phyloP scores from a whole-genome alignment of 2,888 invertebrate species.

The Caenorhabditis zanzibari region DNA sequence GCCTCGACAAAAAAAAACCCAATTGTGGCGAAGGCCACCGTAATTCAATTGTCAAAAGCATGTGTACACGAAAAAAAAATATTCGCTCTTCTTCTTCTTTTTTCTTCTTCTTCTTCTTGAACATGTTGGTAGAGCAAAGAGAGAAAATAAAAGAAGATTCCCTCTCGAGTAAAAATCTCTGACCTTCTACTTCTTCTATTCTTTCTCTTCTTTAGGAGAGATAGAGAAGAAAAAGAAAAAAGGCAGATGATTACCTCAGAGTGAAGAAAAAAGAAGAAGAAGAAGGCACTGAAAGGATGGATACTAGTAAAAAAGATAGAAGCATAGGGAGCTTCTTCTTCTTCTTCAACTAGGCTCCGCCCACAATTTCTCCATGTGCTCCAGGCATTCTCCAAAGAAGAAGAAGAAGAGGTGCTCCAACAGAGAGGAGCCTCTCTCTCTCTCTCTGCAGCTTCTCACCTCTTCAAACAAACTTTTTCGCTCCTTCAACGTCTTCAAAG shows the following conservation, averaged over 20 bases:
- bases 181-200: constrained; percentile 40
- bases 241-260: constrained; percentile 52
- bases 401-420: constrained; percentile 37
- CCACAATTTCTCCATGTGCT: constrained; percentile 27
- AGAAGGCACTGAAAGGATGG: constrained; percentile 50
- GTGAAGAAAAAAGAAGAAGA: constrained; percentile 37
- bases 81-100: constrained; percentile 21
- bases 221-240: constrained; percentile 35
- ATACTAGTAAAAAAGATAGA: constrained; percentile 51
- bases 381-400: constrained; percentile 36
- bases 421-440: constrained; percentile 9
- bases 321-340: constrained; percentile 33
- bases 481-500: constrained; percentile 49
- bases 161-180: constrained; percentile 27
- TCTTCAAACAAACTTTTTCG: constrained; percentile 61
- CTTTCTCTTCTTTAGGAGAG: constrained; percentile 1
- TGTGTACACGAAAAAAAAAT: constrained; percentile 36
- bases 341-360: constrained; percentile 30
- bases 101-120: neutral
- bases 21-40: constrained; percentile 47
- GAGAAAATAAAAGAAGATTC: constrained; percentile 36
- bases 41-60: constrained; percentile 45
- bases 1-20: constrained; percentile 33
- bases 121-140: neutral
- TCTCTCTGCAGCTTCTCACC: constrained; percentile 58